phyloP scores from a whole-genome alignment of 2,113 vertebrate species.

The Copsychus sechellarum region DNA sequence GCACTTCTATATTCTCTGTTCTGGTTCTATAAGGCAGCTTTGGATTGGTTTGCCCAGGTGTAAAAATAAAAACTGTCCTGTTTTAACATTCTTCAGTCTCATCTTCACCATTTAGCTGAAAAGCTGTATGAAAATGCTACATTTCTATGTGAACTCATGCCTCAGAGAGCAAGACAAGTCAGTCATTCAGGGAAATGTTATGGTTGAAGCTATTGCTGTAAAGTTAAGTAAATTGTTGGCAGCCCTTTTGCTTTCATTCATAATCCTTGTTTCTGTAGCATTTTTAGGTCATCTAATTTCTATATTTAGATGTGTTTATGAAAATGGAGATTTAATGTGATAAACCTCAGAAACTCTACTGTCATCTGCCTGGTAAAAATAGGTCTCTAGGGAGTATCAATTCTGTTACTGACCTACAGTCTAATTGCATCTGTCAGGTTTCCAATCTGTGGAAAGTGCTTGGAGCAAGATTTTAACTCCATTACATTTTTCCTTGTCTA shows the following conservation, averaged over 20 bases:
- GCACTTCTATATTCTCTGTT: not conserved
- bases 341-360: not conserved
- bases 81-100: not conserved
- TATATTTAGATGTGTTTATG: not conserved
- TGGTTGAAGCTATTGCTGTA: not conserved
- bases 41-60: not conserved
- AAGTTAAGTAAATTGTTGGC: not conserved
- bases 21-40: not conserved
- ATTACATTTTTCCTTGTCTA: not conserved
- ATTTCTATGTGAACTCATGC: not conserved
- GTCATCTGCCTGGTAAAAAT: not conserved
- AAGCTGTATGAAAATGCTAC: not conserved
- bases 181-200: not conserved
- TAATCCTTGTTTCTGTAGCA: not conserved
- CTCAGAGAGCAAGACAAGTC: not conserved
- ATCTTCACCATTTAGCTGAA: not conserved
- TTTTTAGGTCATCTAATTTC: conserved; percentile 9
- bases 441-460: not conserved
- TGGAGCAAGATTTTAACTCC: not conserved
- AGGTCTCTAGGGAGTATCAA: not conserved
- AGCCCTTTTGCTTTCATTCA: not conserved
- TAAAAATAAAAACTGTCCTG: not conserved
- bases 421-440: not conserved
- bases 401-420: not conserved
- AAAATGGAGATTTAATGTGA: not conserved